Base-by-base conservation (phyloP, 2,888 invertebrate species). In the Dryomyza anilis region DNA sequence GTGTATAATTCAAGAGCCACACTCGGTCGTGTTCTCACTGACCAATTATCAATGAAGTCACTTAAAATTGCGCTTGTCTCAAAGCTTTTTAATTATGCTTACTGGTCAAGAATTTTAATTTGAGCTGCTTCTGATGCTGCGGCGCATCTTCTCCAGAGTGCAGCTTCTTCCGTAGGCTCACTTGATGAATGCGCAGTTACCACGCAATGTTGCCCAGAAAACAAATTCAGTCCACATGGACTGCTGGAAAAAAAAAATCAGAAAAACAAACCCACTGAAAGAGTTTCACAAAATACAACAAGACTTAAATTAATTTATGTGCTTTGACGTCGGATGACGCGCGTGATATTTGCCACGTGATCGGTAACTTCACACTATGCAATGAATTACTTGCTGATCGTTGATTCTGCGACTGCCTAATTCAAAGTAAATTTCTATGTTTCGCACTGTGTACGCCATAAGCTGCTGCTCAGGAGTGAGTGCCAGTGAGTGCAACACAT, bases 181-280 rank as follows among this genome's bases (percentile, higher is more conserved):
- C 67, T 74, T 81, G 80, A 80, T 80, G 77, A 78, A 81, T 80
- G 80, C 79, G 59, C 67, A 43, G 50, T 69, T 71, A 71, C 79
- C 80, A 80, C 81, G 80, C 80, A 71, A 75, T n/a, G 65, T 67
- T 65, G 65, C 64, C 59, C 59, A 64, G 65, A 65, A 55, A 46
- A 19, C 45, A 29, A 6, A 7, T 25, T n/a, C 5, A 21, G 19
- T 12, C 29, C 59, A 25, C 39, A 39, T 39, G 23, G 25, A 48
- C 46, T 27, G 46, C 30, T 8, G 39, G 6, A 14, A n/a, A n/a
- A n/a, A n/a, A n/a, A n/a, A n/a, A n/a, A n/a, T n/a, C n/a, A n/a
- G n/a, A n/a, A n/a, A n/a, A n/a, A n/a, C n/a, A n/a, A n/a, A n/a
- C n/a, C n/a, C n/a, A n/a, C 50, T 8, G 23, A 23, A 7, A 6